Base-by-base conservation (phyloP, 1,140 invertebrate species). In the Phthorimaea operculella region DNA sequence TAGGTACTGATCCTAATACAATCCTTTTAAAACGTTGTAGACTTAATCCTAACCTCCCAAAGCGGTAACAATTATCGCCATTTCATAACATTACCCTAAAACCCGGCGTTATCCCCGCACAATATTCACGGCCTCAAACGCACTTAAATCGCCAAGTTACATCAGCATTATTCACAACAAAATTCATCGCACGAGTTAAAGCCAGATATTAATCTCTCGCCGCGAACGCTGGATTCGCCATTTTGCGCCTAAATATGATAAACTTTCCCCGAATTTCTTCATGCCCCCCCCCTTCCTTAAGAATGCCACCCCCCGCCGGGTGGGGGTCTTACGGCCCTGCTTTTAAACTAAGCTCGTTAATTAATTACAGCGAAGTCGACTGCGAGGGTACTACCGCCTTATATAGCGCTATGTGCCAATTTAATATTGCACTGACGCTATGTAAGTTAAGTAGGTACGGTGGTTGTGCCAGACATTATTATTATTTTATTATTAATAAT, bases 181-280 rank as follows among this genome's bases (percentile, higher is more conserved):
- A 77, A 83, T 76, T 77, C 78, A 81, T 76, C 71, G 74, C 79
- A 71, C 72, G 72, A 83, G 73, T 83, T 83, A 81, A 81, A 80
- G 64, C 73, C 74, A 74, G 82, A 85, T 85, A 85, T 85, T 83
- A 85, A 85, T 85, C 82, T 83, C 70, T 68, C 70, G 65, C 74
- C 81, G 79, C 73, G 74, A 80, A 73, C 79, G 75, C 75, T 76
- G 82, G 82, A 85, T 85, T 85, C 82, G 82, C 82, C 82, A 83
- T 85, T 85, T 85, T 82, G 82, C 82, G 82, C 82, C 82, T 82
- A 85, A 85, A 85, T 85, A 85, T 85, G 79, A 85, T 85, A 85
- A 85, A 85, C 79, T 83, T 85, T 83, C 82, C 79, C 81, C 79
- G 68, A 80, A 85, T 80, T 85, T 85, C 74, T 78, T 84, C 67